Conservation (phyloP, 1,140 invertebrate genomes). For the Aphidius ervi region DNA sequence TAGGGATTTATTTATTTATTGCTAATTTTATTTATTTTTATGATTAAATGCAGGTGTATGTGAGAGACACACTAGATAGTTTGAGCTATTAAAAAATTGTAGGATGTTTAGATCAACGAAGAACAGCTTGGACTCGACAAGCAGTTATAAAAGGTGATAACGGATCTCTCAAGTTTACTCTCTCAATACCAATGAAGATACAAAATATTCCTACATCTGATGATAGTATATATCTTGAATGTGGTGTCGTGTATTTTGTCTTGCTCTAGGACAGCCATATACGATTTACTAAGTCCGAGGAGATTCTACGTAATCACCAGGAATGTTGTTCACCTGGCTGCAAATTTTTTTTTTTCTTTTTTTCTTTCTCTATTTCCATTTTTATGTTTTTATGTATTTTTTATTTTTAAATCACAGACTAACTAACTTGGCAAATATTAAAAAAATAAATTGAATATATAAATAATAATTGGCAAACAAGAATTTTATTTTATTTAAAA, state of each 20-base stretch:
- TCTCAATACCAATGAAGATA: too few relatives aligned
- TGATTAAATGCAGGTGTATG: too few relatives aligned
- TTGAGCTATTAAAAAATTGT: background rate
- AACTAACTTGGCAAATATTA: background rate
- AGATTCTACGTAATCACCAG: conserved; percentile 36
- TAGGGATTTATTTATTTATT: too few relatives aligned
- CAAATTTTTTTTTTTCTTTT: conserved; percentile 19
- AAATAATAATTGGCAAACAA: background rate
- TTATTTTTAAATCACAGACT: background rate
- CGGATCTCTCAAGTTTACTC: conserved; percentile 25
- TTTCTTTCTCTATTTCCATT: conserved; percentile 1
- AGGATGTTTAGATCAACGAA: conserved; percentile 11
- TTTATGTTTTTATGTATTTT: background rate
- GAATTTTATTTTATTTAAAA: too few relatives aligned
- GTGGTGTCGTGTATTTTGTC: conserved; percentile 1
- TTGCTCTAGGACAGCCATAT: conserved; percentile 34
- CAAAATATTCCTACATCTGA: too few relatives aligned
- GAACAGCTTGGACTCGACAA: conserved; percentile 9
- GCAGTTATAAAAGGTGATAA: conserved; percentile 34
- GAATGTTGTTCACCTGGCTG: conserved; percentile 32
- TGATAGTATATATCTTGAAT: too few relatives aligned
- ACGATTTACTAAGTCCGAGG: conserved; percentile 13
- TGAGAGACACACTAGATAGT: too few relatives aligned
- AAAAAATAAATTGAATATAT: background rate
- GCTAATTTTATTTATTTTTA: too few relatives aligned